Percentiles rank a stretch among this genome's conserved stretches.
phyloP scores from a whole-genome alignment of 2,797 vertebrate species.

The Parambassis ranga region DNA sequence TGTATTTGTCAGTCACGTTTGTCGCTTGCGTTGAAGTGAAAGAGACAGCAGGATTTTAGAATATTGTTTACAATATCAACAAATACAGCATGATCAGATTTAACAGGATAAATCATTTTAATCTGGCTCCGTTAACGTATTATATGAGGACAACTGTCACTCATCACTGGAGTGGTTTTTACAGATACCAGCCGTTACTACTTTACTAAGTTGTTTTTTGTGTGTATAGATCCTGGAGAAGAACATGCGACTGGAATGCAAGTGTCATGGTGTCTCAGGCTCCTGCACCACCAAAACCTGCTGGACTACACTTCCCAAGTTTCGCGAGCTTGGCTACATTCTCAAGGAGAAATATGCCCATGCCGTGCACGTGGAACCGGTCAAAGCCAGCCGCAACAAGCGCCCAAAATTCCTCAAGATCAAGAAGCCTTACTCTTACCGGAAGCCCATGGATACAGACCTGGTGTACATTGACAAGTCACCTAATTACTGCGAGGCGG shows the following conservation, averaged over 20 bases:
- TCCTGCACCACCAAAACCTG: constrained; percentile 98
- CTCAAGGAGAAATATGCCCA: constrained; percentile 95
- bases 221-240: constrained; percentile 88
- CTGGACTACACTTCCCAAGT: constrained; percentile 98
- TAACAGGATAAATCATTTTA: background rate
- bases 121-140: background rate
- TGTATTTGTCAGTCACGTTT: constrained; percentile 42
- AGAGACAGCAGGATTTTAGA: background rate
- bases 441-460: constrained; percentile 96
- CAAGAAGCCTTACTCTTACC: constrained; percentile 94
- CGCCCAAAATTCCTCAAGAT: constrained; percentile 96
- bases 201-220: constrained; percentile 36
- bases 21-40: background rate
- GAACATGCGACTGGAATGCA: constrained; percentile 97
- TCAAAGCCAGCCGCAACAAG: constrained; percentile 94
- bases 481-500: constrained; percentile 96
- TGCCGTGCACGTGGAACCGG: constrained; percentile 92
- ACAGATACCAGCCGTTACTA: background rate
- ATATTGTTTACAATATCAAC: too few relatives aligned
- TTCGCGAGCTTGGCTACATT: constrained; percentile 95
- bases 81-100: background rate
- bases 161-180: constrained; percentile 3
- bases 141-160: background rate
- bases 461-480: constrained; percentile 97
- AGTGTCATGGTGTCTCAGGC: constrained; percentile 96